A percentile compares a stretch with the other conserved stretches of the same genome.
These are phyloP conservation scores for Hyperoplus lanceolatus DNA, from an alignment of 2,797 vertebrate genomes.

Conservation along the genomic window DNA sequence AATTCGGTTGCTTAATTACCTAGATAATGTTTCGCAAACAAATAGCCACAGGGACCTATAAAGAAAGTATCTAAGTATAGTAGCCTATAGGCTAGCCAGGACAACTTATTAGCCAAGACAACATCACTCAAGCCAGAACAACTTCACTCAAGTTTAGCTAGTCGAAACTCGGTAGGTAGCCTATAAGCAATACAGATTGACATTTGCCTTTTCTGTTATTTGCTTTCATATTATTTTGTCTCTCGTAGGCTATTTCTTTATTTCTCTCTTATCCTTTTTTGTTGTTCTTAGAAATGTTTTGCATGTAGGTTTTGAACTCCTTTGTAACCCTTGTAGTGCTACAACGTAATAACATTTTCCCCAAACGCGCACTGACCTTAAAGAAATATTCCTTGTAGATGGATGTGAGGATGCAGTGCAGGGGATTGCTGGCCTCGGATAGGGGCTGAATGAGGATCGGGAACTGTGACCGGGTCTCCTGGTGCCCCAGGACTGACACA, in stretches of 20 bases:
- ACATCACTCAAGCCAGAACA: background rate
- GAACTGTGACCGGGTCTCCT: constrained; percentile 69
- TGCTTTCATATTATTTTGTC: background rate
- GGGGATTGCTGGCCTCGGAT: constrained; percentile 48
- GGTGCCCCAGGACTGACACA: constrained; percentile 86
- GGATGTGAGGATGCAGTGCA: constrained; percentile 67
- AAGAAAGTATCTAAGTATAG: no score
- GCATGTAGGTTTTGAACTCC: background rate
- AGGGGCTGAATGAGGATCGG: constrained; percentile 67
- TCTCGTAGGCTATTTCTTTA: background rate
- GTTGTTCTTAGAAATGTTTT: no score
- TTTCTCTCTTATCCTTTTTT: background rate
- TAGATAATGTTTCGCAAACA: background rate
- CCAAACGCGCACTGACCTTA: constrained; percentile 53
- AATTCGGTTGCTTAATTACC: background rate
- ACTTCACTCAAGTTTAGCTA: background rate
- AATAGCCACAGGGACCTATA: no score
- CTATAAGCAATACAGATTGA: no score
- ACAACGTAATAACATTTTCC: background rate
- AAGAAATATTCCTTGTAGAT: constrained; percentile 73
- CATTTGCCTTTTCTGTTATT: background rate
- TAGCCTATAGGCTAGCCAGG: no score
- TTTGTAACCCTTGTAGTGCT: background rate
- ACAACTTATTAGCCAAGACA: no score
- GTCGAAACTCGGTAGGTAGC: background rate